These are phyloP conservation scores for Sander vitreus DNA, from an alignment of 2,113 vertebrate species.

Conservation along the genomic window DNA sequence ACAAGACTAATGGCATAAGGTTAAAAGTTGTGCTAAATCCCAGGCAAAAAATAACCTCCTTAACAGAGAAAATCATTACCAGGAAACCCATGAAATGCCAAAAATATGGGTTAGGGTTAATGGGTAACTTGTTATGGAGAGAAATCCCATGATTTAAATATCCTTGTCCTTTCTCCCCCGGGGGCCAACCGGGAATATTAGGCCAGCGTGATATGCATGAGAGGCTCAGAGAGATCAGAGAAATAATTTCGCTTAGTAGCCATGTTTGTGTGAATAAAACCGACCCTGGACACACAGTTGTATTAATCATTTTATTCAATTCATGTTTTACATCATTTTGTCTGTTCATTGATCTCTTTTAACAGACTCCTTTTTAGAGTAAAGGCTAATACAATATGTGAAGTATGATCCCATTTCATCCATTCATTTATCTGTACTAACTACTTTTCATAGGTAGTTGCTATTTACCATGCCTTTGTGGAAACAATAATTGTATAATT, in stretches of 20 bases:
- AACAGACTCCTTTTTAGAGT: no score
- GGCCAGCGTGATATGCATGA: neutral
- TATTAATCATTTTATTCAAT: neutral
- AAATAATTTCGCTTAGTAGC: neutral
- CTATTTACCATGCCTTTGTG: neutral
- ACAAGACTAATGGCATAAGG: neutral
- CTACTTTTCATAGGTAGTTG: neutral
- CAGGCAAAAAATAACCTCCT: neutral
- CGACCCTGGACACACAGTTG: neutral
- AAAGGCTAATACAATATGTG: no score
- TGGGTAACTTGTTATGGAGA: neutral
- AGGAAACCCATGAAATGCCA: slow-evolving; percentile 26
- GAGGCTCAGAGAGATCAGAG: neutral
- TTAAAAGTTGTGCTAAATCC: neutral
- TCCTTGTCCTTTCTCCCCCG: neutral
- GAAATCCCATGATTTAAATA: neutral
- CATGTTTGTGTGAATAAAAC: neutral
- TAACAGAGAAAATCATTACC: neutral
- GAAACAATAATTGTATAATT: neutral
- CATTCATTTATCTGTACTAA: neutral
- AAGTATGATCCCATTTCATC: neutral
- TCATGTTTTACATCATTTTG: neutral
- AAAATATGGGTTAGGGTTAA: no score
- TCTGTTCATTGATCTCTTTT: neutral
- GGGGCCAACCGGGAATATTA: neutral